Conservation (phyloP, 2,113 vertebrate genomes). For the Tachysurus fulvidraco region DNA sequence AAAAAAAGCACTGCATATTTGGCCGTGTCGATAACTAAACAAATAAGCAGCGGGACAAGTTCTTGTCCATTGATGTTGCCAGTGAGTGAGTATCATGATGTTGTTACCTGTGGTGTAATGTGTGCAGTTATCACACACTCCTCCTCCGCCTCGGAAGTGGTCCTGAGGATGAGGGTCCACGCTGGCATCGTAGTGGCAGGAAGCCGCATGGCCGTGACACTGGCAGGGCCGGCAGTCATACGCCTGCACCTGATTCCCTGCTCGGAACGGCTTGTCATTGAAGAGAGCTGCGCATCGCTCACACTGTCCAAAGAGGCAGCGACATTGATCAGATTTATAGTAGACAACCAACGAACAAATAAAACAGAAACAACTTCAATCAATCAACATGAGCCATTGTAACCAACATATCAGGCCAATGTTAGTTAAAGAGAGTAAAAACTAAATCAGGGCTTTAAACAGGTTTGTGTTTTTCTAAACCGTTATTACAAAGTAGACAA, state of each 20-base stretch:
- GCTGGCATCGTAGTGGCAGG: constrained; percentile 81
- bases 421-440: constrained; percentile 30
- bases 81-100: not conserved
- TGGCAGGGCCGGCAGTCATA: constrained; percentile 85
- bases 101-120: constrained; percentile 83
- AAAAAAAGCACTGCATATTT: not conserved
- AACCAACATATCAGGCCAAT: constrained; percentile 56
- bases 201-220: constrained; percentile 80
- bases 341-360: constrained; percentile 23
- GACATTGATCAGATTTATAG: constrained; percentile 21
- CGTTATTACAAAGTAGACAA: constrained; percentile 74
- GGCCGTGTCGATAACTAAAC: not conserved
- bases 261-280: constrained; percentile 87
- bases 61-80: not conserved
- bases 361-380: constrained; percentile 30
- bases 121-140: constrained; percentile 84
- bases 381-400: constrained; percentile 58
- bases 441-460: not conserved
- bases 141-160: constrained; percentile 80
- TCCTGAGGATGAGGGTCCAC: constrained; percentile 80
- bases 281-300: constrained; percentile 81
- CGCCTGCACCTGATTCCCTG: constrained; percentile 79
- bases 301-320: constrained; percentile 70
- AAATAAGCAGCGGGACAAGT: not conserved
- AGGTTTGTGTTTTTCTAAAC: constrained; percentile 72